These are phyloP conservation scores for Hirtodrosophila histrioides DNA, from an alignment of 2,888 invertebrate species.

Conservation along the genomic window DNA sequence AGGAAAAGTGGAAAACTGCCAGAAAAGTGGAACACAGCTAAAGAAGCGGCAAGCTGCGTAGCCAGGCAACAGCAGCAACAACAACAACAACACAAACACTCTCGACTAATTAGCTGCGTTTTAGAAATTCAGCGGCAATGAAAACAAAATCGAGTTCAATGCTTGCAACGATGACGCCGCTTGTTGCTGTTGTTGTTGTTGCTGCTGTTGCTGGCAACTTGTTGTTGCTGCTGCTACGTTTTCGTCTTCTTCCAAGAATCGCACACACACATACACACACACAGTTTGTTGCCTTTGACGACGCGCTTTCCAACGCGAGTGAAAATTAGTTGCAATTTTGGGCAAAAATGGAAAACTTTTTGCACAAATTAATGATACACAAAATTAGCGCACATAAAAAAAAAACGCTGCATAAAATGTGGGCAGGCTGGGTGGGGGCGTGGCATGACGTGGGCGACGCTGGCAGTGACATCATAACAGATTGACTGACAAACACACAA, in stretches of 20 bases:
- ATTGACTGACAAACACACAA: constrained; percentile 59
- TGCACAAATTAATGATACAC: constrained; percentile 5
- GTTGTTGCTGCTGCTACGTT: constrained; percentile 50
- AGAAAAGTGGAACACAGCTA: constrained; percentile 77
- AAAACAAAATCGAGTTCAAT: constrained; percentile 82
- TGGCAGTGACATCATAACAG: constrained; percentile 69
- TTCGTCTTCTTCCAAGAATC: constrained; percentile 72
- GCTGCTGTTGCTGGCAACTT: constrained; percentile 32
- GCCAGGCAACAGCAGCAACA: constrained; percentile 41
- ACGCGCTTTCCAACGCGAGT: constrained; percentile 68
- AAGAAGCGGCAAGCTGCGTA: constrained; percentile 64
- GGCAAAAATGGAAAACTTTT: constrained; percentile 53
- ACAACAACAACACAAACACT: constrained; percentile 62
- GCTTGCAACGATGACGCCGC: constrained; percentile 69
- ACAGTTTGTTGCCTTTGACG: constrained; percentile 39
- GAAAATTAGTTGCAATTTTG: constrained; percentile 63
- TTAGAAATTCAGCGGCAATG: constrained; percentile 80
- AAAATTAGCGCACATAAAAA: constrained; percentile 9
- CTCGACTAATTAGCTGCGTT: constrained; percentile 80
- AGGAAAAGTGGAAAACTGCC: constrained; percentile 80
- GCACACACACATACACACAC: constrained; percentile 22
- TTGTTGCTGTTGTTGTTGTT: constrained; percentile 32
- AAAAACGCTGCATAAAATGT: neutral
- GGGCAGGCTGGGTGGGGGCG: neutral
- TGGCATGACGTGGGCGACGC: constrained; percentile 20